A percentile compares a stretch with the other conserved stretches of the same genome.
phyloP scores from a whole-genome alignment of 35 echinoderm and acorn worm genomes.

The Stichopus chloronotus region DNA sequence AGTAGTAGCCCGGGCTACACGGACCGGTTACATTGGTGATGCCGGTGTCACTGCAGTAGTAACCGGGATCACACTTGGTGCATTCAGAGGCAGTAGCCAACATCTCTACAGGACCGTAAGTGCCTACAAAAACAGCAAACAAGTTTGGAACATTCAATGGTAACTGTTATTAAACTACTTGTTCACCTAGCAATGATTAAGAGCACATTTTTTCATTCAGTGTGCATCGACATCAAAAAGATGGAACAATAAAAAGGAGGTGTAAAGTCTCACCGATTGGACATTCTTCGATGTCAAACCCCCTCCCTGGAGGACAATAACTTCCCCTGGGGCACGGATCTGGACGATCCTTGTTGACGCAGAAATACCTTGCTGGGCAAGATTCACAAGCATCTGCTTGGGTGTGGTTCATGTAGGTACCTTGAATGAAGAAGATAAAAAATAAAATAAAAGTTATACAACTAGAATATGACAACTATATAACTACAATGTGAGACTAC shows the following conservation, averaged over 20 bases:
- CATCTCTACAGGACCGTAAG: conserved; percentile 86
- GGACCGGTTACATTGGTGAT: conserved; percentile 63
- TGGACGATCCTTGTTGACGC: conserved; percentile 78
- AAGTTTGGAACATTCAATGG: neutral
- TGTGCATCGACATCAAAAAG: neutral
- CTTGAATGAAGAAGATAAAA: conserved; percentile 41
- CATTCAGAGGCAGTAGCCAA: conserved; percentile 82
- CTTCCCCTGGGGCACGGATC: conserved; percentile 81
- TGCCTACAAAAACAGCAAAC: conserved; percentile 51
- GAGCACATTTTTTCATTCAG: too few species aligned
- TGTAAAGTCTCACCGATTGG: conserved; percentile 71
- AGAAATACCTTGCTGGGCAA: conserved; percentile 89
- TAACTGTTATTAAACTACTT: neutral
- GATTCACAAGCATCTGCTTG: conserved; percentile 85
- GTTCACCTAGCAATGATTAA: too few species aligned
- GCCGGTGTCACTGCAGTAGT: conserved; percentile 82
- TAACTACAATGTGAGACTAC: neutral
- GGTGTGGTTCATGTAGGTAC: conserved; percentile 99
- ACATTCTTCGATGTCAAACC: conserved; percentile 85
- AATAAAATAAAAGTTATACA: neutral
- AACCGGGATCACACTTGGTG: conserved; percentile 91
- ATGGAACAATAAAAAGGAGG: neutral
- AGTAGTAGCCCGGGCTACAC: conserved; percentile 88
- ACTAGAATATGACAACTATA: neutral
- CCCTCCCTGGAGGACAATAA: conserved; percentile 86